These are phyloP conservation scores for Pogonomyrmex californicus DNA, from an alignment of 1,140 invertebrate genomes.

Conservation along the genomic window DNA sequence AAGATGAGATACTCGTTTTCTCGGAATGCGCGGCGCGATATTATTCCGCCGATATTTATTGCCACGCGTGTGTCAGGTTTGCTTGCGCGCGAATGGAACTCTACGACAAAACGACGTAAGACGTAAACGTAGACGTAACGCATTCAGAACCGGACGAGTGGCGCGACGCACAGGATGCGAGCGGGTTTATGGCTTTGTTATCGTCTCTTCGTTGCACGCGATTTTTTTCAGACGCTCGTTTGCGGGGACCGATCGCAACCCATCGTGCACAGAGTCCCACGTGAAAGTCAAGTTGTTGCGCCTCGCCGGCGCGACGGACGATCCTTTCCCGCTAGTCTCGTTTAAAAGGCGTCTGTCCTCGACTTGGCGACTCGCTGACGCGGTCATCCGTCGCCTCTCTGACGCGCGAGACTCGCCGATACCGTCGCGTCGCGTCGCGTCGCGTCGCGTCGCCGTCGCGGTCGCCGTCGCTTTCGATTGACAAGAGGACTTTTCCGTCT, in stretches of 20 bases:
- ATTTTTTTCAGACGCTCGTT: constrained; percentile 45
- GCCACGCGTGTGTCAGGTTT: constrained; percentile 49
- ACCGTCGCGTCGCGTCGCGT: constrained; percentile 6
- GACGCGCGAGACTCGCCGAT: constrained; percentile 54
- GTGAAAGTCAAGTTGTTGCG: constrained; percentile 57
- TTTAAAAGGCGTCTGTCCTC: constrained; percentile 70
- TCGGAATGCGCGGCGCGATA: constrained; percentile 47
- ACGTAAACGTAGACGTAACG: constrained; percentile 23
- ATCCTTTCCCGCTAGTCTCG: constrained; percentile 65
- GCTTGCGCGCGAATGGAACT: constrained; percentile 18
- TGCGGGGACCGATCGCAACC: no score
- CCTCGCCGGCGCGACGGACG: constrained; percentile 30
- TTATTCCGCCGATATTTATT: constrained; percentile 57
- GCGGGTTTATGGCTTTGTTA: constrained; percentile 52
- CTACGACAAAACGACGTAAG: background rate
- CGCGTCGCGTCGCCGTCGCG: constrained; percentile 16
- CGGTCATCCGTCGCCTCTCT: constrained; percentile 68
- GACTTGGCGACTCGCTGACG: constrained; percentile 70
- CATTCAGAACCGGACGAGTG: constrained; percentile 42
- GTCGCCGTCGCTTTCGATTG: constrained; percentile 41
- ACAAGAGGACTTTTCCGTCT: constrained; percentile 16
- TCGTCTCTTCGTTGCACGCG: constrained; percentile 4
- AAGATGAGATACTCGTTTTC: constrained; percentile 32
- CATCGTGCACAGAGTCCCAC: constrained; percentile 23
- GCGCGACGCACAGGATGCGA: constrained; percentile 43